Percentiles rank a stretch among this genome's conserved stretches.
These are phyloP conservation scores for Myotis yumanensis DNA, from an alignment of 2,113 vertebrate species.

Conservation along the genomic window DNA sequence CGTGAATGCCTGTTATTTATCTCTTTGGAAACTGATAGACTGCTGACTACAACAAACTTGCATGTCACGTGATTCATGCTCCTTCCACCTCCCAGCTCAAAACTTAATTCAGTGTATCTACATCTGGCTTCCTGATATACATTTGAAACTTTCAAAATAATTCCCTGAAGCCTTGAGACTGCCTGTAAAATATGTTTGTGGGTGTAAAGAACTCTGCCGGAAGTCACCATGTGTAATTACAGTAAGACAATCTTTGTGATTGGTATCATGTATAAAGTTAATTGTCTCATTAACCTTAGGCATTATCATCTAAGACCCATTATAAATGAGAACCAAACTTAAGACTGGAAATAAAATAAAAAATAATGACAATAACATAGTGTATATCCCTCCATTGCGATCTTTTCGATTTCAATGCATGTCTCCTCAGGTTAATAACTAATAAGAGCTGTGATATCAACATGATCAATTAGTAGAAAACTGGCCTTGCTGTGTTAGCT, in stretches of 20 bases:
- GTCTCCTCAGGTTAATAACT: conserved; percentile 41
- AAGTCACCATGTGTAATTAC: conserved; percentile 72
- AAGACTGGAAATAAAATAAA: conserved; percentile 41
- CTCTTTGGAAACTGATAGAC: not conserved
- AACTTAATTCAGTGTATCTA: conserved; percentile 71
- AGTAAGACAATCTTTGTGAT: conserved; percentile 68
- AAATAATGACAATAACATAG: conserved; percentile 49
- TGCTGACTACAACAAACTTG: conserved; percentile 61
- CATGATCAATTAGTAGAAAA: not conserved
- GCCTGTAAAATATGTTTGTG: conserved; percentile 54
- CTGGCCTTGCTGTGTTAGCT: not conserved
- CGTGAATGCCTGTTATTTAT: conserved; percentile 27
- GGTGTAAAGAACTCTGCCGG: conserved; percentile 55
- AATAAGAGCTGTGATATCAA: not conserved
- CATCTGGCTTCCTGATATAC: conserved; percentile 47
- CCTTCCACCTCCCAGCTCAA: conserved; percentile 47
- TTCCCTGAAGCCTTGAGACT: conserved; percentile 50
- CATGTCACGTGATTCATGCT: conserved; percentile 34
- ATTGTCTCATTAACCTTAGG: conserved; percentile 76
- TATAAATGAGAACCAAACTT: conserved; percentile 71
- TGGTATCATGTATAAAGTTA: conserved; percentile 67
- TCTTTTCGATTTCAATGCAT: conserved; percentile 42
- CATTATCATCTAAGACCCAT: conserved; percentile 61
- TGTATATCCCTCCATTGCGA: conserved; percentile 4
- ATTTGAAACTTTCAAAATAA: conserved; percentile 58